Base-by-base conservation (phyloP, 2,888 invertebrate species). In the Laothoe populi region DNA sequence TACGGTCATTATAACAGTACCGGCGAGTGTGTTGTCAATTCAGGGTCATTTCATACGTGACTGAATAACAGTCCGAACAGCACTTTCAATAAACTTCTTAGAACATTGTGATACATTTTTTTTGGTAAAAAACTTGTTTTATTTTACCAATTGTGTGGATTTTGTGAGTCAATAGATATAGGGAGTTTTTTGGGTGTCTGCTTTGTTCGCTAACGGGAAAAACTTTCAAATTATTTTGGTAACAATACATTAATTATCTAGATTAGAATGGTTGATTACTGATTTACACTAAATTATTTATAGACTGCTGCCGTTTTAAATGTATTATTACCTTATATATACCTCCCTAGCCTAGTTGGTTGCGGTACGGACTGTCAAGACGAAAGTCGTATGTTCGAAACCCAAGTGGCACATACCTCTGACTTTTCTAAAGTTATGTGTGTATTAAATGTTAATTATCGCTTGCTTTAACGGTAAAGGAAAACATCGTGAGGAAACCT, bases 1-100 rank as follows among this genome's bases (percentile, higher is more conserved):
- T 44, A 44, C 16, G 49, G 46, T 24, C 44, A 46, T 46, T 46
- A 31, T 49, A 49, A 49, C 49, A 31, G 10, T 31, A 31, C 16
- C 26, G 31, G 1, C 1, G 19, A 21, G 16, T 13, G 13, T 13
- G 4, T 11, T 11, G 23, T 2, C 46, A 4, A 8, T 31, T 49
- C 31, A 49, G 31, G 16, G 31, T 49, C 46, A 13, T 23, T 46
- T 46, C 49, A 49, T 31, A 31, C 31, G 49, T 49, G 31, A 31
- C 31, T 10, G 16, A 49, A 31, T 31, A 49, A 49, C 10, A 16
- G 26, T 19, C 2, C 8, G 23, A 24, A 23, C 13, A 4, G 24
- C 16, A 49, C 31, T 31, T 49, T 31, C 16, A 53, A 53, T 53
- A 31, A 38, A 31, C 31, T 53, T 53, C 10, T 10, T 2, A n/a